phyloP scores from a whole-genome alignment of 2,113 vertebrate genomes.

The Grammomys dolichurus region DNA sequence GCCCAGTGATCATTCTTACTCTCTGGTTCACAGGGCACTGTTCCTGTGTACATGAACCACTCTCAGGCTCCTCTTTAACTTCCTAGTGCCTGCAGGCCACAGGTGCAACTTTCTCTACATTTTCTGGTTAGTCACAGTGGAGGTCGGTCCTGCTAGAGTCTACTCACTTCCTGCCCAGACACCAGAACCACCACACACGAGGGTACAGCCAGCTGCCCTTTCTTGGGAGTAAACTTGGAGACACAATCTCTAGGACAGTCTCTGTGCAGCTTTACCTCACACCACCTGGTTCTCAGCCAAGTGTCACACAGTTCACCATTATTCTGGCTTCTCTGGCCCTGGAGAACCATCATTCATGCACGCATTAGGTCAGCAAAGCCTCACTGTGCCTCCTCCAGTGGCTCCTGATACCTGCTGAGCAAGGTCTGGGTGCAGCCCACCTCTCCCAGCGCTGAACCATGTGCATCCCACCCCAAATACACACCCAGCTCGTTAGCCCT shows the following conservation, averaged over 20 bases:
- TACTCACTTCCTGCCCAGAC: neutral
- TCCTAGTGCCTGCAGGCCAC: neutral
- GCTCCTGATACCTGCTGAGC: neutral
- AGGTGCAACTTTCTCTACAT: neutral
- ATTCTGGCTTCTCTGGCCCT: neutral
- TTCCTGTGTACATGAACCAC: neutral
- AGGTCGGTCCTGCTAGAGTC: neutral
- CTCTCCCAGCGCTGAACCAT: neutral
- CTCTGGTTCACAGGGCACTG: neutral
- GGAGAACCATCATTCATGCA: neutral
- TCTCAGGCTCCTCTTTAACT: neutral
- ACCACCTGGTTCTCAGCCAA: no score
- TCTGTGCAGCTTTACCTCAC: neutral
- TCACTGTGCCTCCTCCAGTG: neutral
- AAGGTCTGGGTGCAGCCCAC: neutral
- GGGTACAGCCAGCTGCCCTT: neutral
- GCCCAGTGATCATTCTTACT: neutral
- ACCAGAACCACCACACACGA: neutral
- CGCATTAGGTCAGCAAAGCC: neutral
- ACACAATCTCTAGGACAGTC: neutral
- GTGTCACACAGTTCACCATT: neutral
- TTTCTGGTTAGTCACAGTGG: neutral
- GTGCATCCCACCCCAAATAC: accelerated
- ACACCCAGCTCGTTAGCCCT: neutral
- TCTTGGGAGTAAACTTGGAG: neutral